Conservation (phyloP, 2,888 invertebrate species). For the Rambutsinella grinnellia region DNA sequence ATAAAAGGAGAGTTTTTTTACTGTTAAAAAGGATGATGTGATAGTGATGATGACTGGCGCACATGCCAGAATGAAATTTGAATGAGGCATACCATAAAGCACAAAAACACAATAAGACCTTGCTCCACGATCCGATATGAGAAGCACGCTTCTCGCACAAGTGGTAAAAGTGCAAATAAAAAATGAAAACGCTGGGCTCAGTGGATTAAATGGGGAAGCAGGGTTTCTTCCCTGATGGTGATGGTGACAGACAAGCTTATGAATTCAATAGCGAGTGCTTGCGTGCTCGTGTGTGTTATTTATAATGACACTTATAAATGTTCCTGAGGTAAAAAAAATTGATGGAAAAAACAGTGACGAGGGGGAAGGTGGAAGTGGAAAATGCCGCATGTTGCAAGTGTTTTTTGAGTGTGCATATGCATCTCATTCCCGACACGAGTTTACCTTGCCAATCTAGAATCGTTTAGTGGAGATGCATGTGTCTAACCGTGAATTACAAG, state of each 20-base stretch:
- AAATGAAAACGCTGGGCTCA: conserved; percentile 21
- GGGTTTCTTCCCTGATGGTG: conserved; percentile 41
- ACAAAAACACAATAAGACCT: conserved; percentile 1
- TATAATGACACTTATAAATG: background rate
- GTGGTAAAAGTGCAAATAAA: conserved; percentile 8
- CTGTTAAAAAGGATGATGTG: conserved; percentile 8
- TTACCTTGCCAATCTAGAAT: conserved; percentile 29
- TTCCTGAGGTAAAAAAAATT: too few relatives aligned
- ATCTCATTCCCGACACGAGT: conserved; percentile 5
- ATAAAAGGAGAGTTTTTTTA: conserved; percentile 10
- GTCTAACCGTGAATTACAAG: background rate
- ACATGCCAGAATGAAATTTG: conserved; percentile 33
- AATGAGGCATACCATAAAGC: conserved; percentile 33
- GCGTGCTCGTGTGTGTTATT: background rate
- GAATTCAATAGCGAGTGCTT: conserved; percentile 11
- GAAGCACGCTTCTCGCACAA: conserved; percentile 7
- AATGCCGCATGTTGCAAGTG: conserved; percentile 6
- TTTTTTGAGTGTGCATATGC: conserved; percentile 2
- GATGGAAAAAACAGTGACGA: conserved; percentile 12
- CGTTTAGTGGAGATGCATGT: background rate
- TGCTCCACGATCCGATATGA: background rate
- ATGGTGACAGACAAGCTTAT: conserved; percentile 6
- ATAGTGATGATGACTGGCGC: background rate
- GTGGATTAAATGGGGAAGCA: conserved; percentile 32
- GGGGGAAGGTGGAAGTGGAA: background rate